These are phyloP conservation scores for Drosophila funebris DNA, from an alignment of 1,140 invertebrate genomes.

Conservation along the genomic window DNA sequence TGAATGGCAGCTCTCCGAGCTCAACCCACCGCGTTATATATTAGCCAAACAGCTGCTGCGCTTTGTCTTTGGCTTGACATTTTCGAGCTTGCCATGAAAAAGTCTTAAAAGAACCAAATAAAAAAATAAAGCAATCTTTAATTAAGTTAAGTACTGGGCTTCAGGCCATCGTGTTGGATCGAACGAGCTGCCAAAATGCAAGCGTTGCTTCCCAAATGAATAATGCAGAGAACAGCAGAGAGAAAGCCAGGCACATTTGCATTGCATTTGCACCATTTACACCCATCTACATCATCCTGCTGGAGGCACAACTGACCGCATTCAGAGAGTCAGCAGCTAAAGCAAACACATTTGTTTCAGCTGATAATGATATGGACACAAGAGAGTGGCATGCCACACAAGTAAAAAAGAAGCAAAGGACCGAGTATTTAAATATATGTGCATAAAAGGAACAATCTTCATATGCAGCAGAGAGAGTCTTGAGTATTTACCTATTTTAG, in stretches of 20 bases:
- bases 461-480: too few species aligned
- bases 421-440: not conserved
- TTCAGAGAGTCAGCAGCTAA: not conserved
- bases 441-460: not conserved
- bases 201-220: conserved; percentile 21
- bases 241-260: conserved; percentile 21
- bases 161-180: conserved; percentile 7
- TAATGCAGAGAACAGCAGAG: conserved; percentile 33
- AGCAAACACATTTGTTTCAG: conserved; percentile 18
- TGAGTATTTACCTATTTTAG: too few species aligned
- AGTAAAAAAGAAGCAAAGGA: not conserved
- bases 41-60: not conserved
- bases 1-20: conserved; percentile 24
- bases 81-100: conserved; percentile 32
- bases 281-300: too few species aligned
- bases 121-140: conserved; percentile 58
- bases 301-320: conserved; percentile 10
- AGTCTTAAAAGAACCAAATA: too few species aligned
- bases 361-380: conserved; percentile 7
- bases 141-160: conserved; percentile 69
- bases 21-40: conserved; percentile 21
- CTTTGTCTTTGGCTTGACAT: conserved; percentile 56
- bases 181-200: conserved; percentile 23
- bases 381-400: not conserved
- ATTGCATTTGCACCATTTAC: conserved; percentile 35